phyloP scores from a whole-genome alignment of 2,797 vertebrate species.

The Apogon talboti region DNA sequence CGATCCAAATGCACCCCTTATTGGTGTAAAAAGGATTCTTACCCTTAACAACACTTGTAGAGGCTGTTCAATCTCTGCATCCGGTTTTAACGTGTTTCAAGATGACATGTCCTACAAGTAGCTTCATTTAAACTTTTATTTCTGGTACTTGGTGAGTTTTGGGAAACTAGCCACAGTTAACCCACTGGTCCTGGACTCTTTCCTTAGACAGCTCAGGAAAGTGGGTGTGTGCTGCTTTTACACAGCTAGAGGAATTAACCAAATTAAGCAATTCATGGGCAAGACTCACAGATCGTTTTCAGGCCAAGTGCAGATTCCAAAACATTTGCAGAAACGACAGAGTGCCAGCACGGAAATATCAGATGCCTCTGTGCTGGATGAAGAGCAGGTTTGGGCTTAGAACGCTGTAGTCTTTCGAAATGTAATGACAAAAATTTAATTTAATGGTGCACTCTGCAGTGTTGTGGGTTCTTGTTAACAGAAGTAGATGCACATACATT shows the following conservation, averaged over 20 bases:
- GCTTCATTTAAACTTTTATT: too few species aligned
- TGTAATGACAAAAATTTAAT: too few species aligned
- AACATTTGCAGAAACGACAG: background rate
- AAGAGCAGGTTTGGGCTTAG: background rate
- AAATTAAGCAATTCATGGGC: background rate
- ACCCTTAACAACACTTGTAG: background rate
- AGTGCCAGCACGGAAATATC: background rate
- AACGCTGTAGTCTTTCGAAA: background rate
- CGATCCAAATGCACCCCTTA: too few species aligned
- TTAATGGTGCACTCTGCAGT: too few species aligned
- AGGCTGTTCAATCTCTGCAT: too few species aligned
- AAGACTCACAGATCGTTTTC: background rate
- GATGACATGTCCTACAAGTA: too few species aligned
- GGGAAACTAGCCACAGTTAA: background rate
- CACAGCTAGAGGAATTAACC: background rate
- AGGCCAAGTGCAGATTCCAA: background rate
- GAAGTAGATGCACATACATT: background rate
- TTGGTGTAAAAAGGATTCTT: background rate
- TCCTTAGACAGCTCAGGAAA: background rate
- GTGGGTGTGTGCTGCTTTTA: background rate
- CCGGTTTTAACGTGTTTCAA: too few species aligned
- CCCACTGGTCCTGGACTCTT: background rate
- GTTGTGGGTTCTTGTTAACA: background rate
- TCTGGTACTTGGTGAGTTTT: background rate
- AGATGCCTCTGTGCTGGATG: background rate